Conservation (phyloP, 2,888 invertebrate genomes). For the Apodemia zela region DNA sequence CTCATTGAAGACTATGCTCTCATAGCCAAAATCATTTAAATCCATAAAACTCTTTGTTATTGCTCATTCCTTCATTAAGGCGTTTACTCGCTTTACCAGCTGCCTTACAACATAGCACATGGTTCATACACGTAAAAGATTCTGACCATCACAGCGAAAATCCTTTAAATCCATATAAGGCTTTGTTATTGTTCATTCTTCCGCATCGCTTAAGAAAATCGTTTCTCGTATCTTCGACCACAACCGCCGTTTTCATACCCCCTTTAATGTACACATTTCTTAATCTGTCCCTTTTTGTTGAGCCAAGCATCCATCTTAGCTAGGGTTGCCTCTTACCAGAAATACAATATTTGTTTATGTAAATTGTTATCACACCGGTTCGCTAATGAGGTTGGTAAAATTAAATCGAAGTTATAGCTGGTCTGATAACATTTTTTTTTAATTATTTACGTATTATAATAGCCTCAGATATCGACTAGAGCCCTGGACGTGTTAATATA, state of each 20-base stretch:
- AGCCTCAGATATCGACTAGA: no score
- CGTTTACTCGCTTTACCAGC: neutral
- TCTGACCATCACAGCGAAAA: neutral
- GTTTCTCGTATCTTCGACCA: constrained; percentile 11
- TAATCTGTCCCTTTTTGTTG: constrained; percentile 14
- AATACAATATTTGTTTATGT: no score
- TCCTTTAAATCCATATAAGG: neutral
- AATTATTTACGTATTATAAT: no score
- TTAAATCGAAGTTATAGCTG: no score
- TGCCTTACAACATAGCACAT: neutral
- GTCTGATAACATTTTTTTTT: no score
- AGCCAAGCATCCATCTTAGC: constrained; percentile 10
- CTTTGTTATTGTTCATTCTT: constrained; percentile 12
- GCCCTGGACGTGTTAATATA: no score
- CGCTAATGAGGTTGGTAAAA: no score
- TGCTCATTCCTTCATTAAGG: no score
- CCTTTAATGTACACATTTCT: constrained; percentile 13
- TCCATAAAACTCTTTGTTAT: neutral
- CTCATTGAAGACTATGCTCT: no score
- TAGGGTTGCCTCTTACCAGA: neutral
- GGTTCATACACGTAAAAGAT: neutral
- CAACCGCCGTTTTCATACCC: neutral
- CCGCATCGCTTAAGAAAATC: neutral
- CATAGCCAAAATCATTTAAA: neutral
- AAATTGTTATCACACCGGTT: no score